These are phyloP conservation scores for Bovichtus diacanthus DNA, from an alignment of 2,797 vertebrate species.

Conservation along the genomic window DNA sequence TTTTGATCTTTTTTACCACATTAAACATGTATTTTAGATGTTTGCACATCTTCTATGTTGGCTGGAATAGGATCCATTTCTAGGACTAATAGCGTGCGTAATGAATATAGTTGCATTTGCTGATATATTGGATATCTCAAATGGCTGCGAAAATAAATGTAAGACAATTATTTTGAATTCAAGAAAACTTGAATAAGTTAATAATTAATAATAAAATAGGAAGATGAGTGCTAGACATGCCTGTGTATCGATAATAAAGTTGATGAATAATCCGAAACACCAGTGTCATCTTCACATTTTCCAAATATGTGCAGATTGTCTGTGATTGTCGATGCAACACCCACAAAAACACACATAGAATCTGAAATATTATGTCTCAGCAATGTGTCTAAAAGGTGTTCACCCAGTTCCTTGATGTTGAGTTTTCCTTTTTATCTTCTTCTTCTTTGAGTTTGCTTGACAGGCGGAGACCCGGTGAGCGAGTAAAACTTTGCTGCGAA, in stretches of 20 bases:
- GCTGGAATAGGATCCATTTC: background rate
- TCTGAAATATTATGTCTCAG: slow-evolving; percentile 12
- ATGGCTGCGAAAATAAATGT: background rate
- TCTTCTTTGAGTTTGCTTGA: slow-evolving; percentile 39
- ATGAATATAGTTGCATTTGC: background rate
- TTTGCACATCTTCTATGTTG: background rate
- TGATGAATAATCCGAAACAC: slow-evolving; percentile 2
- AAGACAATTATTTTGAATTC: background rate
- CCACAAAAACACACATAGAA: slow-evolving; percentile 14
- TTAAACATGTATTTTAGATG: background rate
- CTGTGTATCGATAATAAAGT: background rate
- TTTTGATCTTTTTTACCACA: background rate
- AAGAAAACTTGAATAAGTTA: background rate
- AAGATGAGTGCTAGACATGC: background rate
- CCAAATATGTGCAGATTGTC: background rate
- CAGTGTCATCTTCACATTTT: background rate
- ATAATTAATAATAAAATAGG: background rate
- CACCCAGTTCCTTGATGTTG: slow-evolving; percentile 33
- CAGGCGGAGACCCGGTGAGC: slow-evolving; percentile 24
- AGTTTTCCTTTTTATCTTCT: slow-evolving; percentile 42
- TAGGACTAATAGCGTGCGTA: background rate
- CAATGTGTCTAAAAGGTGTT: slow-evolving; percentile 26
- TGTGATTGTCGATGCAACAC: background rate
- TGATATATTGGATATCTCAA: background rate
- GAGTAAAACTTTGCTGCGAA: slow-evolving; percentile 10